Evolutionary conservation across 2,797 vertebrate genomes (phyloP), one percentile per base, ranked within the genome.

Genomic region (Siniperca scherzeri): DNA sequence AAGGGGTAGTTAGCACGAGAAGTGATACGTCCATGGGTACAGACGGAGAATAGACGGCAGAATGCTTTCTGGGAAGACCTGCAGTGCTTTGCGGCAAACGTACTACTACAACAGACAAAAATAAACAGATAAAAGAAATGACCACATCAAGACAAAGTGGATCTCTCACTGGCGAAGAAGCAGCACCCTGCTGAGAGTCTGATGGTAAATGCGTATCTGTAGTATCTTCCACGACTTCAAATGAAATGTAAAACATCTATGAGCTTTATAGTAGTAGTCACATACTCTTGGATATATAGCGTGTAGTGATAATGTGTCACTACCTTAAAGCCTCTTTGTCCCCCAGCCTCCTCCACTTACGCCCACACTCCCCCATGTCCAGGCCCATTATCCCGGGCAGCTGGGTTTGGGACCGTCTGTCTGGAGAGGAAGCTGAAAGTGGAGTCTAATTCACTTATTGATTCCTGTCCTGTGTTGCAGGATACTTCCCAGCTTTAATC

Each of bases 371-470:
- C 81, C 82, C 48, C 76, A 89, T 87, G 83, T 91, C 89, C 90
- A 27, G 81, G 57, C 88, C 93, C 84, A 94, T 94, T 94, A 94
- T 90, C 94, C 87, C 57, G 80, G 94, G 93, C 96, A 97, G 96
- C 96, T 97, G 96, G 77, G 89, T 91, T 83, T 60, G 81, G 90
- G 86, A 91, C 93, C 88, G 88, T 91, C 95, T 95, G 96, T 90
- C 72, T 87, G 87, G 91, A 94, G 92, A 94, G 95, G 94, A 95
- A 95, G 95, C 93, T 93, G 85, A 93, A 93, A 93, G 93, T 91
- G 92, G 93, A 93, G 92, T 91, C 94, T 96, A 96, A 97, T 97
- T 96, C 96, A 97, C 95, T 97, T 97, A 97, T 96, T 96, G 92
- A 93, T 95, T 87, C 94, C 93, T 96, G 95, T 95, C 92, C 93